These are phyloP conservation scores for Listrodromus nycthemerus DNA, from an alignment of 2,888 invertebrate genomes.

Conservation along the genomic window DNA sequence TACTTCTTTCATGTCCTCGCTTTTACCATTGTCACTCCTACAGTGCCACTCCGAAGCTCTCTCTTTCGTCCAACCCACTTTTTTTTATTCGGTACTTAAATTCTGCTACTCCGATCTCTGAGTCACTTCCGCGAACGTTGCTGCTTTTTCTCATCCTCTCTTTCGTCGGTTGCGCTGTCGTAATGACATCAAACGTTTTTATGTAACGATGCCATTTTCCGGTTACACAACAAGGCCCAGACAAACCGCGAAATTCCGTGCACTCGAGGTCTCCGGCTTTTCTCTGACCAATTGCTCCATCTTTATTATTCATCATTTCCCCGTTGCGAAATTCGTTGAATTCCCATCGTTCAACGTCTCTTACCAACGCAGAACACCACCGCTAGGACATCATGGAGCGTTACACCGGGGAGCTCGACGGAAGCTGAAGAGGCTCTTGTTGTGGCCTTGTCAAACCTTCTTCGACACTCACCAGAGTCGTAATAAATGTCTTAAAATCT, in stretches of 20 bases:
- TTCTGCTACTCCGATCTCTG: background rate
- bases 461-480: too few species aligned
- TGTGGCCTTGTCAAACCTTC: too few species aligned
- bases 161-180: background rate
- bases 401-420: too few species aligned
- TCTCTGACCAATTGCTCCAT: slow-evolving; percentile 5
- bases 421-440: too few species aligned
- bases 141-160: background rate
- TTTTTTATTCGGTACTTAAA: slow-evolving; percentile 15
- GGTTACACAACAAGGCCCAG: background rate
- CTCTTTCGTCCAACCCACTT: background rate
- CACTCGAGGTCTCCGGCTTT: background rate
- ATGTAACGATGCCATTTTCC: slow-evolving; percentile 17
- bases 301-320: background rate
- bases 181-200: slow-evolving; percentile 15
- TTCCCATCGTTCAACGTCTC: background rate
- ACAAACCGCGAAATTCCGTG: background rate
- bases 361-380: background rate
- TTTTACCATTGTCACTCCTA: slow-evolving; percentile 8
- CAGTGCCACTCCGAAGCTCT: background rate
- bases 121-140: background rate
- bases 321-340: background rate
- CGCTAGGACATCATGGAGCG: too few species aligned
- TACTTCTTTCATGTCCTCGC: background rate
- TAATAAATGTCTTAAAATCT: too few species aligned